These are phyloP conservation scores for Miniopterus natalensis DNA, from an alignment of 2,113 vertebrate genomes.

Conservation along the genomic window DNA sequence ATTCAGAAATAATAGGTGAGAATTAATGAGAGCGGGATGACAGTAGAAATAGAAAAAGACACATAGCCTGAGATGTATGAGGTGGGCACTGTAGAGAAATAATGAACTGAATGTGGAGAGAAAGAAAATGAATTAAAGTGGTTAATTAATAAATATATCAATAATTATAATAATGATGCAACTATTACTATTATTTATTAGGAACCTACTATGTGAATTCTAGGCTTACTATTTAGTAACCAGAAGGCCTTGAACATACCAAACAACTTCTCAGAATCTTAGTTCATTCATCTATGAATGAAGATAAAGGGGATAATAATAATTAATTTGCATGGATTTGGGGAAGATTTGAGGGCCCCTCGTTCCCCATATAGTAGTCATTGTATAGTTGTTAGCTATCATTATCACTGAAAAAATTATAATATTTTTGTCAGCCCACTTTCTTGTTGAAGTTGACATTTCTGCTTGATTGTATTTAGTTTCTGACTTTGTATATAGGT, in stretches of 20 bases:
- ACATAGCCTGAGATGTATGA: background rate
- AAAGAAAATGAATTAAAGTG: background rate
- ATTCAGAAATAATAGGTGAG: background rate
- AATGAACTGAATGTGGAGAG: background rate
- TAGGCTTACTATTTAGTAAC: background rate
- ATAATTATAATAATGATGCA: background rate
- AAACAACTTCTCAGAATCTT: background rate
- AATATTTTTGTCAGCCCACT: conserved; percentile 21
- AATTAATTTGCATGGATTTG: background rate
- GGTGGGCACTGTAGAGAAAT: background rate
- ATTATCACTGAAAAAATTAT: conserved; percentile 1
- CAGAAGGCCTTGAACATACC: background rate
- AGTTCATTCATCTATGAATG: background rate
- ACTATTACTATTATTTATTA: background rate
- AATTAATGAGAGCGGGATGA: background rate
- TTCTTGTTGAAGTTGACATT: conserved; percentile 36
- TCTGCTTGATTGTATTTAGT: conserved; percentile 32
- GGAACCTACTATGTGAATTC: background rate
- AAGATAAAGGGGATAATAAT: background rate
- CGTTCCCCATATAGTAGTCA: background rate
- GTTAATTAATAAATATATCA: background rate
- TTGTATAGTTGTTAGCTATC: conserved; percentile 22
- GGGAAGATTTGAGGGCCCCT: background rate
- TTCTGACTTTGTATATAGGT: background rate
- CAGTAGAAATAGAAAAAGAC: background rate